Conservation (phyloP, 2,797 vertebrate genomes). For the Siniperca scherzeri region DNA sequence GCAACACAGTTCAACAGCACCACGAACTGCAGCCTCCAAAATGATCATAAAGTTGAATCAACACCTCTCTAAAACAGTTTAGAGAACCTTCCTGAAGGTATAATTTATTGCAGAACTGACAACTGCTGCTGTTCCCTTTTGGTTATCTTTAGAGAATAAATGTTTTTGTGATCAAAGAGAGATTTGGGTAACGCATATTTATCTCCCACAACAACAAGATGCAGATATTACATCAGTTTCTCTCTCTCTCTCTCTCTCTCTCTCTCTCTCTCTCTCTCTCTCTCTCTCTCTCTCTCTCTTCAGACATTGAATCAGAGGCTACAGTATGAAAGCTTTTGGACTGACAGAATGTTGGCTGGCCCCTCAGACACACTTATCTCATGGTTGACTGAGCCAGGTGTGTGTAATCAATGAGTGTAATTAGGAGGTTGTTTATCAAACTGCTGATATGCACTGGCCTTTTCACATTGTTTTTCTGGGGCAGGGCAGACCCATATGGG, state of each 20-base stretch:
- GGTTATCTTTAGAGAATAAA: slow-evolving; percentile 44
- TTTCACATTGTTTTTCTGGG: slow-evolving; percentile 71
- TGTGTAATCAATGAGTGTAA: slow-evolving; percentile 75
- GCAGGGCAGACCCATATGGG: slow-evolving; percentile 46
- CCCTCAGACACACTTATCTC: slow-evolving; percentile 53
- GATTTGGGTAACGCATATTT: slow-evolving; percentile 34
- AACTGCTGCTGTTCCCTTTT: slow-evolving; percentile 29
- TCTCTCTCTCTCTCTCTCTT: background rate
- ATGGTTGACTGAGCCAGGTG: slow-evolving; percentile 58
- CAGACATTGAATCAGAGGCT: slow-evolving; percentile 19
- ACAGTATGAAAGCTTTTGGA: slow-evolving; percentile 20
- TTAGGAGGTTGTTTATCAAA: slow-evolving; percentile 77
- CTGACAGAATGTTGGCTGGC: slow-evolving; percentile 44
- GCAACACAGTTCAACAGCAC: too few species aligned
- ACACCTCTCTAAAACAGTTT: too few species aligned
- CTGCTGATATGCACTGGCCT: slow-evolving; percentile 62
- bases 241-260: background rate
- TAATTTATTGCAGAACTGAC: background rate
- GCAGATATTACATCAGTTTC: background rate
- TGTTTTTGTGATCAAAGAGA: slow-evolving; percentile 49
- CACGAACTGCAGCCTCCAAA: too few species aligned
- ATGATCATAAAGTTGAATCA: too few species aligned
- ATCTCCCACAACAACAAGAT: slow-evolving; percentile 22
- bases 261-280: background rate
- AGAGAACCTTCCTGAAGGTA: too few species aligned